phyloP scores from a whole-genome alignment of 2,113 vertebrate species.

The Tauraco erythrolophus region DNA sequence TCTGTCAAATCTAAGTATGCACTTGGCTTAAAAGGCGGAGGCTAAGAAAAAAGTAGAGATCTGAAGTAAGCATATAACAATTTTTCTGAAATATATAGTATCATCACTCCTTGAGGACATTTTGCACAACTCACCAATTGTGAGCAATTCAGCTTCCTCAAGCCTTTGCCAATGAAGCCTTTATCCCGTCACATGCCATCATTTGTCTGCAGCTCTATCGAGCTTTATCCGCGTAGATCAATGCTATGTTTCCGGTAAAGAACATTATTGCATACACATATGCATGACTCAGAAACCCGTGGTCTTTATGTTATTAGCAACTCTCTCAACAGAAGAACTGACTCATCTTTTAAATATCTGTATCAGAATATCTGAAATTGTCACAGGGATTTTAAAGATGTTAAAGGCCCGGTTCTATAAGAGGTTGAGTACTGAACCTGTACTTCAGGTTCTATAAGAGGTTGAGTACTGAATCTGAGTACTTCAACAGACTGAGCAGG shows the following conservation, averaged over 20 bases:
- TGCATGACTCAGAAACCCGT: constrained; percentile 43
- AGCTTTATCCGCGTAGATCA: background rate
- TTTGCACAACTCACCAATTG: background rate
- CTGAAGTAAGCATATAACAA: background rate
- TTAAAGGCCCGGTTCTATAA: background rate
- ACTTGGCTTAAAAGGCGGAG: background rate
- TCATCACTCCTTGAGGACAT: background rate
- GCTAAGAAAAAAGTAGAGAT: background rate
- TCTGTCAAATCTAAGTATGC: background rate
- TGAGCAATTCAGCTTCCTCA: constrained; percentile 18
- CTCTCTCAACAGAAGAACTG: background rate
- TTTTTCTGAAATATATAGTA: background rate
- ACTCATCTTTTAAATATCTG: background rate
- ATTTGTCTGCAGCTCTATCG: background rate
- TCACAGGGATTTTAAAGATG: background rate
- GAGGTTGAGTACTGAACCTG: background rate
- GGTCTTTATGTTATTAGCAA: background rate
- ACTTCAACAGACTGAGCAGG: background rate
- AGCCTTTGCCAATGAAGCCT: background rate
- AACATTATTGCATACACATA: background rate
- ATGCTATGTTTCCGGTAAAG: background rate
- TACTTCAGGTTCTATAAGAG: background rate
- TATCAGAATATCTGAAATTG: background rate
- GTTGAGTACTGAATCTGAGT: background rate
- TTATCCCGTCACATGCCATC: background rate